Percentiles rank a stretch among this genome's conserved stretches.
Conservation (phyloP, 2,888 invertebrate species). For the Diaprepes abbreviatus region DNA sequence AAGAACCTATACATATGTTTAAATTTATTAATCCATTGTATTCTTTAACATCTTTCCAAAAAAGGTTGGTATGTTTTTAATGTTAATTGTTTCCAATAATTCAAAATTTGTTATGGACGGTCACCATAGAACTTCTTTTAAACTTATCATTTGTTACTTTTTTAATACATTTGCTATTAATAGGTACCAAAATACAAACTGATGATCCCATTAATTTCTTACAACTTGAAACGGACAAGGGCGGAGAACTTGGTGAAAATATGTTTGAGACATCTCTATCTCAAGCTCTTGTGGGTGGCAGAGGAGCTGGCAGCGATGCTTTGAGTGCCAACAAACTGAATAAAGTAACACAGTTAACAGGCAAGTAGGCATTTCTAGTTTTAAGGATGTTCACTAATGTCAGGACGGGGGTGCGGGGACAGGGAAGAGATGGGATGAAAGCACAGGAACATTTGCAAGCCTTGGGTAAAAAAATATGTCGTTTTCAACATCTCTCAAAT, state of each 20-base stretch:
- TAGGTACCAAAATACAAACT: constrained; percentile 76
- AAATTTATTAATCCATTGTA: too few relatives aligned
- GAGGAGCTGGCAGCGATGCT: constrained; percentile 54
- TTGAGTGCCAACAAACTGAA: constrained; percentile 74
- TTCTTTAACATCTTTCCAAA: too few relatives aligned
- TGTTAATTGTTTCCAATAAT: too few relatives aligned
- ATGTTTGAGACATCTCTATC: constrained; percentile 95
- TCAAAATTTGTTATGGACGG: too few relatives aligned
- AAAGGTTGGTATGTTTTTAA: too few relatives aligned
- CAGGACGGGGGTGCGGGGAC: too few relatives aligned
- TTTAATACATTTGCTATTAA: neutral
- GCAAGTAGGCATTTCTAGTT: constrained; percentile 16
- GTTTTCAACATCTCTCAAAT: too few relatives aligned
- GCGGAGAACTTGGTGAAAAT: constrained; percentile 76
- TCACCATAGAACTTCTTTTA: too few relatives aligned
- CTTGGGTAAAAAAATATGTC: too few relatives aligned
- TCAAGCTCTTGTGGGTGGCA: constrained; percentile 85
- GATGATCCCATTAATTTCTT: constrained; percentile 89
- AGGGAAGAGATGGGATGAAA: too few relatives aligned
- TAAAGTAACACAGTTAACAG: constrained; percentile 94
- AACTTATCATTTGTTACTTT: neutral
- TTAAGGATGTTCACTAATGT: neutral
- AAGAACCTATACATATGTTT: too few relatives aligned
- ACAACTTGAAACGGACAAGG: constrained; percentile 76
- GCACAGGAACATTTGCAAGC: too few relatives aligned